Evolutionary conservation across 2,797 vertebrate species (phyloP).

Genomic region (Aldrovandia affinis): DNA sequence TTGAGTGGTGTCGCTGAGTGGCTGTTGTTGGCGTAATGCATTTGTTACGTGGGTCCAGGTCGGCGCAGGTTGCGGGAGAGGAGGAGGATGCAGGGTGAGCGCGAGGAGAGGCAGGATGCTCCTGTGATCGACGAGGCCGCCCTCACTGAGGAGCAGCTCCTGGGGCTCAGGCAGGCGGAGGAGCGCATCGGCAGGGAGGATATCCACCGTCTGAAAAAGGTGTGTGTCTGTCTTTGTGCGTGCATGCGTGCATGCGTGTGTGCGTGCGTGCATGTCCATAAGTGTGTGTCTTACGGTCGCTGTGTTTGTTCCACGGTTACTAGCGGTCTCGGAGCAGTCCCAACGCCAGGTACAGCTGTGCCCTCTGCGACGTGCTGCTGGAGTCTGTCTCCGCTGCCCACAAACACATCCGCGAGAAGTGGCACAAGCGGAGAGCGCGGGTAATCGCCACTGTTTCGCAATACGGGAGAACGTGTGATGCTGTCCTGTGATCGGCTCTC

Average conservation of each 20-base stretch:
- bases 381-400: slow-evolving; percentile 83
- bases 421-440: slow-evolving; percentile 86
- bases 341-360: slow-evolving; percentile 81
- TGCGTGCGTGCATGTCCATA: slow-evolving; percentile 1
- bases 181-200: slow-evolving; percentile 78
- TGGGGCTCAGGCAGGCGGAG: slow-evolving; percentile 78
- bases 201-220: slow-evolving; percentile 83
- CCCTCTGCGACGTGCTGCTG: slow-evolving; percentile 84
- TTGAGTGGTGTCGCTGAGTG: background rate
- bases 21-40: background rate
- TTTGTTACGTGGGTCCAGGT: slow-evolving; percentile 60
- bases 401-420: slow-evolving; percentile 88
- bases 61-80: slow-evolving; percentile 65
- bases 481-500: background rate
- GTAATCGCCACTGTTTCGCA: slow-evolving; percentile 72
- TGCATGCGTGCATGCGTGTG: background rate
- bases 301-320: background rate
- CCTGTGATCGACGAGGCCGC: slow-evolving; percentile 77
- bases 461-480: background rate
- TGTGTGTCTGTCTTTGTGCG: slow-evolving; percentile 46
- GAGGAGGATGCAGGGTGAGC: slow-evolving; percentile 70
- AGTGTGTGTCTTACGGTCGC: background rate
- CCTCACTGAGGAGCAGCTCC: slow-evolving; percentile 77
- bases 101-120: slow-evolving; percentile 69
- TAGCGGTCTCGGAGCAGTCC: slow-evolving; percentile 82